Evolutionary conservation across 2,888 invertebrate genomes (phyloP), one percentile per base, ranked within the genome.

Genomic region (Lordiphosa andalusiaca): DNA sequence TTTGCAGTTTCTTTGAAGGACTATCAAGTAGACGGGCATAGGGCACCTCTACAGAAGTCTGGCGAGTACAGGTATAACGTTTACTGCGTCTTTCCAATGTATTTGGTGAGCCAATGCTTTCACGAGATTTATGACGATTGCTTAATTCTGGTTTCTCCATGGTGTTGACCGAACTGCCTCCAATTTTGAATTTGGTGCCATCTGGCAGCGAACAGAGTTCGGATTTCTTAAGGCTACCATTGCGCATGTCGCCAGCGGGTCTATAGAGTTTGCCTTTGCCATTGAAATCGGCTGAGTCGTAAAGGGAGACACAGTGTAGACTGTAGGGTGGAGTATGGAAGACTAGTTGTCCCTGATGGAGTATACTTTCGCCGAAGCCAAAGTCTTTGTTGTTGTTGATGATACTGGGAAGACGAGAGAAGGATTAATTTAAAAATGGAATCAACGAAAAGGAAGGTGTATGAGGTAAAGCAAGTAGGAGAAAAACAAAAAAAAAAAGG

Each of bases 291-390:
- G 87, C 87, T 6, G 91, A 91, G 48, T 95, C 95, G 87, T 95
- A 94, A 4, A 95, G 89, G 7, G 93, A 93, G 3, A 96, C 94
- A 73, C 94, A 93, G 77, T 94, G 92, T 38, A 93, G 91, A 72
- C 95, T 95, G 83, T 96, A 96, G 0, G 96, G 96, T 0, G 96
- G 95, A 0, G 96, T 96, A 73, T 97, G 95, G 88, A 98, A 97
- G 42, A 98, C 94, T 6, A 98, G 90, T 87, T 96, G 94, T 30
- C 94, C 93, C 55, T 95, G 93, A 86, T 97, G 96, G 19, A 98
- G 90, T 75, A 98, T 93, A 86, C 98, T 98, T 89, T 98, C 98
- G 0, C 98, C 98, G 86, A 96, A 98, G 0, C 97, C 98, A 75
- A 94, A 95, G 86, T 97, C 97, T 75, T 94, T 94, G 2, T 93